Evolutionary conservation across 2,113 vertebrate genomes (phyloP).

Genomic region (Seriola quinqueradiata): DNA sequence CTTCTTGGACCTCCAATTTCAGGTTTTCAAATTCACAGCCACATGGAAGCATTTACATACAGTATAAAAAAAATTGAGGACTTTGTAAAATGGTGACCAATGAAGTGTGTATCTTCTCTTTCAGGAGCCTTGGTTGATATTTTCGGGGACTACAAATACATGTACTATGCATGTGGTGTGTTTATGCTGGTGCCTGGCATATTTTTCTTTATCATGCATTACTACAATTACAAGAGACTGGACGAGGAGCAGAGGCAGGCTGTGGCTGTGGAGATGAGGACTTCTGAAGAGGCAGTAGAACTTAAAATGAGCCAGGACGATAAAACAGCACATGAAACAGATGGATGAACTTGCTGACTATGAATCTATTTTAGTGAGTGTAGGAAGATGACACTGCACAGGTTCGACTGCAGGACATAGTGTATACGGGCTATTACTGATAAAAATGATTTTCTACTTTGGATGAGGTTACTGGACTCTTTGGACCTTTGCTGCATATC

Average conservation of each 20-base stretch:
- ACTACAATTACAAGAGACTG: slow-evolving; percentile 87
- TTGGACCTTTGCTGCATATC: slow-evolving; percentile 11
- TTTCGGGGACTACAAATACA: slow-evolving; percentile 87
- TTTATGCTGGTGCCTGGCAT: slow-evolving; percentile 86
- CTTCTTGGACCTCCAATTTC: slow-evolving; percentile 87
- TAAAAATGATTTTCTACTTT: slow-evolving; percentile 13
- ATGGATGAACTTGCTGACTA: slow-evolving; percentile 34
- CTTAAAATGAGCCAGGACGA: slow-evolving; percentile 52
- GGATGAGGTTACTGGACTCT: slow-evolving; percentile 7
- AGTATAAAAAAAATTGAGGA: neutral
- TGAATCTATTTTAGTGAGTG: slow-evolving; percentile 18
- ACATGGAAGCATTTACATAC: neutral
- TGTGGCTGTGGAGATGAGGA: slow-evolving; percentile 61
- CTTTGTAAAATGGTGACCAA: neutral
- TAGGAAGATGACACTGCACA: neutral
- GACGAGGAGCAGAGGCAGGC: slow-evolving; percentile 79
- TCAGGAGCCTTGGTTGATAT: slow-evolving; percentile 86
- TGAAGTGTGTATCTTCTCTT: slow-evolving; percentile 51
- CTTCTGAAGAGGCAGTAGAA: slow-evolving; percentile 55
- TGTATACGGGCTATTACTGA: neutral
- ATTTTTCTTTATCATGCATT: slow-evolving; percentile 90
- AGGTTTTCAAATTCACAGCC: slow-evolving; percentile 78
- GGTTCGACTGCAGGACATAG: neutral
- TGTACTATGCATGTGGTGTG: slow-evolving; percentile 87
- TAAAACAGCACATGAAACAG: slow-evolving; percentile 26